Base-by-base conservation (phyloP, 2,888 invertebrate genomes). In the Dexiosoma caninum region DNA sequence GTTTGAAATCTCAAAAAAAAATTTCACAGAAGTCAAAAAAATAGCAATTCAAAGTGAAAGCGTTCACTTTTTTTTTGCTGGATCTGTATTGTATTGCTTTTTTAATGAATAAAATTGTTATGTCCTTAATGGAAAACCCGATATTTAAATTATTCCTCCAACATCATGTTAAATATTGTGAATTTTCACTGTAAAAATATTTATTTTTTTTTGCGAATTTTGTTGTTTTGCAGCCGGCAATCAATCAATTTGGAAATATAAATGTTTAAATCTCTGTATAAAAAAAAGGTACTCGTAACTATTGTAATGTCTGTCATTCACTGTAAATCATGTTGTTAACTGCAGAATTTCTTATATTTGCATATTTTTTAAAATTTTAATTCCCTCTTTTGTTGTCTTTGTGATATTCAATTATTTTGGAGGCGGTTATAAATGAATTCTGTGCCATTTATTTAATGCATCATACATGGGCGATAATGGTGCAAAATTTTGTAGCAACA, bases 221-320 rank as follows among this genome's bases (percentile, higher is more conserved):
- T 53, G 23, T 23, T 21, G 7, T n/a, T n/a, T n/a, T 12, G n/a
- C 44, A 40, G 66, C 2, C 74, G 66, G 37, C 74, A 64, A 64
- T 64, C 64, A 66, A 57, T 74, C 57, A 66, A 53, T 64, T 55
- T 30, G 27, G 12, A 46, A 49, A 66, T 46, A 16, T 32, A 71
- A 37, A 49, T 14, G 21, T 60, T 60, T n/a, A 40, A 55, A 16
- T n/a, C 7, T 30, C 21, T 42, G 27, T 19, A 35, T n/a, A 67
- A 53, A 35, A 35, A 42, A n/a, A n/a, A n/a, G n/a, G n/a, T n/a
- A n/a, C n/a, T n/a, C 0, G 1, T 32, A 12, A 19, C n/a, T 55
- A 64, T 64, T 74, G 64, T 74, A 46, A 19, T n/a, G n/a, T n/a
- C n/a, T 74, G 64, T 64, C 74, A 74, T 8, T 74, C 64, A 74